Evolutionary conservation across 1,140 invertebrate genomes (phyloP).

Genomic region (Mylabris phalerata): DNA sequence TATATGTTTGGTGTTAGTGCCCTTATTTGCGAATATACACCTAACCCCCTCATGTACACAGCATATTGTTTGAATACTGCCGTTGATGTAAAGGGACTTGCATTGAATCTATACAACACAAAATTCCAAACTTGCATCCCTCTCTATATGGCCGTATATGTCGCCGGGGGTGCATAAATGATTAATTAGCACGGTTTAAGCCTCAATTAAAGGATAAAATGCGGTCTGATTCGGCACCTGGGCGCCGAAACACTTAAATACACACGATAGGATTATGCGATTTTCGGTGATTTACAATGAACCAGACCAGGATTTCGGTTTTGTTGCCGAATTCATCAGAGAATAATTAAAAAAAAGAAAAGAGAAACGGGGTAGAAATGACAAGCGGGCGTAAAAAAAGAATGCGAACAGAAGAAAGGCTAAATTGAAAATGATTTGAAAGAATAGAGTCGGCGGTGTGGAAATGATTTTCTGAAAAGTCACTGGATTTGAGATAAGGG

Average conservation of each 20-base stretch:
- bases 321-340: background rate
- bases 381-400: no score
- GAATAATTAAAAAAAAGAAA: background rate
- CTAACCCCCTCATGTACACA: slow-evolving; percentile 1
- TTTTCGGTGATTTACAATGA: slow-evolving; percentile 1
- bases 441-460: slow-evolving; percentile 5
- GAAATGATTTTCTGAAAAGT: slow-evolving; percentile 1
- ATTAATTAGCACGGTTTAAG: slow-evolving; percentile 19
- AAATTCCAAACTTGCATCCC: background rate
- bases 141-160: background rate
- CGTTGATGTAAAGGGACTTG: background rate
- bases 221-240: slow-evolving; percentile 18
- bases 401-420: no score
- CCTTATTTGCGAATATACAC: slow-evolving; percentile 14
- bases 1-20: slow-evolving; percentile 15
- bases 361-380: no score
- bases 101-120: no score
- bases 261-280: slow-evolving; percentile 12
- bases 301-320: background rate
- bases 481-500: no score
- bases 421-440: background rate
- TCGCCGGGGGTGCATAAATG: slow-evolving; percentile 16
- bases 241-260: slow-evolving; percentile 7
- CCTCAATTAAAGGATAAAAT: slow-evolving; percentile 19
- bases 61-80: slow-evolving; percentile 12